These are phyloP conservation scores for Invenusta paracnida DNA, from an alignment of 2,888 invertebrate genomes.

Conservation along the genomic window DNA sequence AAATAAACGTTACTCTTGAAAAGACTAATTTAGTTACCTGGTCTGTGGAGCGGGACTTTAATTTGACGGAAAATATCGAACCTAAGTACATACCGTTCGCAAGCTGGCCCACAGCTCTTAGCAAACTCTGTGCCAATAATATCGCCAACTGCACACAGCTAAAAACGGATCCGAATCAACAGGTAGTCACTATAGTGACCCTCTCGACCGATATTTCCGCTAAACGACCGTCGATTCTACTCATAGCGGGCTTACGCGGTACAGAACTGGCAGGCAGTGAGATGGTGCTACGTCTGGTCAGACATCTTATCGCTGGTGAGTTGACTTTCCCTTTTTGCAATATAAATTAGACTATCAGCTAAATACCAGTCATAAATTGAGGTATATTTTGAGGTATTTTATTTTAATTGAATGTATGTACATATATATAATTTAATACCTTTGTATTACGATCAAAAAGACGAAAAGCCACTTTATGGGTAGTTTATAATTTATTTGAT, in stretches of 20 bases:
- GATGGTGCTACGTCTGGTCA: not conserved
- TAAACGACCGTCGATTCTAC: not conserved
- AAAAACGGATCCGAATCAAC: not conserved
- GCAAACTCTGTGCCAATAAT: not conserved
- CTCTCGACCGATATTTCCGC: not conserved
- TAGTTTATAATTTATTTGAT: too few species aligned
- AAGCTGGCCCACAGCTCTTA: not conserved
- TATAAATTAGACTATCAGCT: too few species aligned
- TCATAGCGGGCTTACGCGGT: not conserved
- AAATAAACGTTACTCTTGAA: not conserved
- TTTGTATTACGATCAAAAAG: too few species aligned
- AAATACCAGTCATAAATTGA: too few species aligned
- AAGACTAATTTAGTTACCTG: not conserved
- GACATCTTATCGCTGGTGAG: not conserved
- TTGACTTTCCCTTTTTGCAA: not conserved
- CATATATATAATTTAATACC: too few species aligned
- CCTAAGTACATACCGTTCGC: not conserved
- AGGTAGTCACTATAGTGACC: not conserved
- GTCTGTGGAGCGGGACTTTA: not conserved
- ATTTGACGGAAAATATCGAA: not conserved
- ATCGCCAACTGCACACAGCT: not conserved
- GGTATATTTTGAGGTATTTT: too few species aligned
- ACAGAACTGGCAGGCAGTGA: not conserved
- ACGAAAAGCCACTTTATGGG: too few species aligned
- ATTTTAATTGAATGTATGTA: too few species aligned